phyloP scores from a whole-genome alignment of 2,888 invertebrate species.

The Aspidiotus destructor region DNA sequence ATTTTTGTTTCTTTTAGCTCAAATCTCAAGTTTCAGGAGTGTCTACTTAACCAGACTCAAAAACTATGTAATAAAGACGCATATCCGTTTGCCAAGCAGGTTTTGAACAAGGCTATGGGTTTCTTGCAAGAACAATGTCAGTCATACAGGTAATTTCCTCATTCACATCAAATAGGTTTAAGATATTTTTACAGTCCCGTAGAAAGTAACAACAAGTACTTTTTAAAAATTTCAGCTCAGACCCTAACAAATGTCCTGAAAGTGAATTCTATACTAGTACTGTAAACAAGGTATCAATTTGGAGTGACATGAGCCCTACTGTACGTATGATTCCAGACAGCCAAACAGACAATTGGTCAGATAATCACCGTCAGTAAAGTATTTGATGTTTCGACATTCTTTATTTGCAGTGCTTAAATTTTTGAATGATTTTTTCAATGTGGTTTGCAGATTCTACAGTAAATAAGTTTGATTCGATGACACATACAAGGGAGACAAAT shows the following conservation, averaged over 20 bases:
- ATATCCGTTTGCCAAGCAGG: conserved; percentile 47
- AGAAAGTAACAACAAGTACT: background rate
- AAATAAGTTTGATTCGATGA: conserved; percentile 18
- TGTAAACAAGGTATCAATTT: conserved; percentile 1
- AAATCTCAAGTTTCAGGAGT: conserved; percentile 51
- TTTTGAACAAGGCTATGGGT: conserved; percentile 51
- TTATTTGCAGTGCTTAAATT: background rate
- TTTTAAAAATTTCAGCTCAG: conserved; percentile 43
- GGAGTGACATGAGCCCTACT: conserved; percentile 20
- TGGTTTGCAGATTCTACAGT: background rate
- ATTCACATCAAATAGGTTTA: background rate
- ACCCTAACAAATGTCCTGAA: conserved; percentile 46
- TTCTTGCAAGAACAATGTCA: conserved; percentile 52
- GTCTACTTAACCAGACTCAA: conserved; percentile 48
- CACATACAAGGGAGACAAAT: conserved; percentile 12
- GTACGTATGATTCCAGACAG: conserved; percentile 15
- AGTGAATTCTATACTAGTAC: conserved; percentile 36
- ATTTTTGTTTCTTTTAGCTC: conserved; percentile 44
- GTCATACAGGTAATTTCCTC: conserved; percentile 48
- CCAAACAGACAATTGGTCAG: conserved; percentile 11
- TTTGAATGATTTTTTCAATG: background rate
- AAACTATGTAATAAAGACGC: conserved; percentile 48
- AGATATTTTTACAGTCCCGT: background rate
- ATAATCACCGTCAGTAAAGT: conserved; percentile 14
- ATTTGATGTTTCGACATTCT: background rate